Percentiles rank a stretch among this genome's conserved stretches.
phyloP scores from a whole-genome alignment of 2,888 invertebrate species.

The Scaptomyza tumidula region DNA sequence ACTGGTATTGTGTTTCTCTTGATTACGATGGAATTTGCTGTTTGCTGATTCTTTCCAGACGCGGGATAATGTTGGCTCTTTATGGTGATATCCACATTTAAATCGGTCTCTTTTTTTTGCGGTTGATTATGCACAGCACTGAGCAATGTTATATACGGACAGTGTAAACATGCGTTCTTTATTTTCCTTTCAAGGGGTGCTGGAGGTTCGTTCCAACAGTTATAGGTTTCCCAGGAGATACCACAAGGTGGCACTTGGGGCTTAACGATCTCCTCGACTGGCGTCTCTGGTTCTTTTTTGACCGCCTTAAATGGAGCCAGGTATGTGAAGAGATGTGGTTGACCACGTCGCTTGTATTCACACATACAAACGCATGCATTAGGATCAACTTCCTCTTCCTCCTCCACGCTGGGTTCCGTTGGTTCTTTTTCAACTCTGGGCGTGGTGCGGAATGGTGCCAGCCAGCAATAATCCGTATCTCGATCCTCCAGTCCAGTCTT shows the following conservation, averaged over 20 bases:
- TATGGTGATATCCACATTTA: slow-evolving; percentile 26
- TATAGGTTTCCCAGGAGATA: slow-evolving; percentile 43
- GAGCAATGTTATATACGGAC: slow-evolving; percentile 26
- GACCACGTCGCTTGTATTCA: slow-evolving; percentile 39
- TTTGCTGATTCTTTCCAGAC: background rate
- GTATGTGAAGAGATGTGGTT: slow-evolving; percentile 62
- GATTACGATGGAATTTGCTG: background rate
- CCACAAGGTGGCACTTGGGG: slow-evolving; percentile 44
- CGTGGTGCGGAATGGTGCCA: slow-evolving; percentile 58
- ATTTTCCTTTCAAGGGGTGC: too few relatives aligned
- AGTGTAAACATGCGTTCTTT: background rate
- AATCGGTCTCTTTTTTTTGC: background rate
- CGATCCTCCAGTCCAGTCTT: slow-evolving; percentile 57
- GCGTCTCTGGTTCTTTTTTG: background rate
- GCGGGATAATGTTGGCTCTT: slow-evolving; percentile 40
- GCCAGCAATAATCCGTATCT: slow-evolving; percentile 63
- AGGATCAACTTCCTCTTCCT: slow-evolving; percentile 14
- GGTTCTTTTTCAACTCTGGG: slow-evolving; percentile 6
- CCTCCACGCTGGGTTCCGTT: background rate
- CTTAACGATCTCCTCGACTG: background rate
- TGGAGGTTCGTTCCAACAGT: slow-evolving; percentile 49
- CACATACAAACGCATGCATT: slow-evolving; percentile 57
- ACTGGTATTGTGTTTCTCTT: slow-evolving; percentile 13
- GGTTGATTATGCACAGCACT: background rate
- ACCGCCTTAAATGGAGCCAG: slow-evolving; percentile 42